These are phyloP conservation scores for Babylonia areolata DNA, from an alignment of 1,140 invertebrate genomes.

Conservation along the genomic window DNA sequence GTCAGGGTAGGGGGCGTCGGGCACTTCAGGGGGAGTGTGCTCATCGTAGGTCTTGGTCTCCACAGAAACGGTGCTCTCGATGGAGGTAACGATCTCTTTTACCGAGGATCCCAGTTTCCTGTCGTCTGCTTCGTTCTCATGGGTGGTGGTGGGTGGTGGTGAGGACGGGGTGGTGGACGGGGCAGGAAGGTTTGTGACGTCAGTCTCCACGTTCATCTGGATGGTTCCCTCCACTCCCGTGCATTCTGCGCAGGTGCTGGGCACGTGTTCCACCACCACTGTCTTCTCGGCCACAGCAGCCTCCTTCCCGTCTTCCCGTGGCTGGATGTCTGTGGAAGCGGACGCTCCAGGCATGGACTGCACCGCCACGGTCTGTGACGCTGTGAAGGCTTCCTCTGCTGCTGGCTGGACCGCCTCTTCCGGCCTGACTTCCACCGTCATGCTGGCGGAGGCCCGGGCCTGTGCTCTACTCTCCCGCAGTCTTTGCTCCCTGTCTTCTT, in stretches of 20 bases:
- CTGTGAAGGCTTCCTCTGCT: not conserved
- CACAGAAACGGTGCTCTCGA: not conserved
- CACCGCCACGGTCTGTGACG: not conserved
- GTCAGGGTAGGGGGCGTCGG: slow-evolving; percentile 24
- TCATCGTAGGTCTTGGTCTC: not conserved
- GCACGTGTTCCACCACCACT: too few species aligned
- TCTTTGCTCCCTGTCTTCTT: not conserved
- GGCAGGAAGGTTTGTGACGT: not conserved
- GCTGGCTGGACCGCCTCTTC: not conserved
- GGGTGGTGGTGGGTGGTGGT: too few species aligned
- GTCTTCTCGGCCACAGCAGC: not conserved
- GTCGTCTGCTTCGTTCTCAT: not conserved
- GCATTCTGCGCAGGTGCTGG: not conserved
- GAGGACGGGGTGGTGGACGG: not conserved
- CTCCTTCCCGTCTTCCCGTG: not conserved
- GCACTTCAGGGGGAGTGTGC: not conserved
- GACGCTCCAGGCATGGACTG: not conserved
- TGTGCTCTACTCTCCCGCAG: not conserved
- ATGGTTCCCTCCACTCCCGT: too few species aligned
- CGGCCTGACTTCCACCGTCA: not conserved
- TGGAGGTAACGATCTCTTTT: slow-evolving; percentile 29
- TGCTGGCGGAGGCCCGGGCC: not conserved
- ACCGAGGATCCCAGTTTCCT: not conserved
- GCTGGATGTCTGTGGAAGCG: too few species aligned
- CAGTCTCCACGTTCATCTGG: not conserved